Evolutionary conservation across 1,140 invertebrate genomes (phyloP), one percentile per base, ranked within the genome.

Genomic region (Ips nitidus): DNA sequence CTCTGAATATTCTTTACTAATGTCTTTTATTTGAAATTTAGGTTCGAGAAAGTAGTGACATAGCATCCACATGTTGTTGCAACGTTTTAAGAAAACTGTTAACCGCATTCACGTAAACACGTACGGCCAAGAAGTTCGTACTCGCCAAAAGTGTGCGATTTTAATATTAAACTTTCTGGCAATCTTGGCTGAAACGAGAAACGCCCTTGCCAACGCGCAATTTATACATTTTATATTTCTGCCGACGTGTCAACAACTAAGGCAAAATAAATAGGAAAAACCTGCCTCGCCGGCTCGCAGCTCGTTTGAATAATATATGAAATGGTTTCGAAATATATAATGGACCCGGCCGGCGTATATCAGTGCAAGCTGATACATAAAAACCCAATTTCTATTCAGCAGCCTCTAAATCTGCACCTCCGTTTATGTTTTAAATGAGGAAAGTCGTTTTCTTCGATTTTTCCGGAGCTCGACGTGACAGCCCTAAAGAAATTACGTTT

Each of bases 281-380:
- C 53, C 64, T 66, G 64, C 64, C 47, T 42, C 43, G 64, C 53
- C 50, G 39, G 53, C 53, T 56, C 53, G 36, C 50, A 64, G 52
- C 50, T 64, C 42, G 53, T 66, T 66, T 66, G 64, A 66, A 57
- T 66, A 66, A 66, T 66, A 66, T 66, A 66, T 58, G 39, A 66
- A 66, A 66, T 66, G 64, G 64, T 66, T 66, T 66, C 56, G 64
- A 66, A 57, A 66, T 66, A 57, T 66, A 66, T 66, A 57, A 66
- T 66, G 64, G 64, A 41, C 53, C 42, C 42, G 40, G 40, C 36
- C 50, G 50, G 47, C 52, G 53, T 57, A 66, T 50, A 66, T 57
- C 53, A 40, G 39, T 47, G 55, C 53, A 58, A 66, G 64, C 63
- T 65, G 63, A 65, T 65, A 65, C 52, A 43, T 57, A 66, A 66